Evolutionary conservation across 2,113 vertebrate genomes (phyloP).

Genomic region (Rhinoderma darwinii): DNA sequence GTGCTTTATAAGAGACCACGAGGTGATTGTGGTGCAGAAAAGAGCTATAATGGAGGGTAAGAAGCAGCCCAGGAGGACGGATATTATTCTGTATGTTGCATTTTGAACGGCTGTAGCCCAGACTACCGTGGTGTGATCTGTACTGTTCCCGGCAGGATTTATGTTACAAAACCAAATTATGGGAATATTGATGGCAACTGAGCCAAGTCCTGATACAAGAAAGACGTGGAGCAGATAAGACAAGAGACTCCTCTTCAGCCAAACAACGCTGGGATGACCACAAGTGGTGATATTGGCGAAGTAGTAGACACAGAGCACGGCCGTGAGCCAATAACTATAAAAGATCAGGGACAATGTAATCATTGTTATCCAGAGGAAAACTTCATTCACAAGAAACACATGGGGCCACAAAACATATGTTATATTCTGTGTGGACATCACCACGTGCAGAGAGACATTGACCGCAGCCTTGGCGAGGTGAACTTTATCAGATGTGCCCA

Average conservation of each 20-base stretch:
- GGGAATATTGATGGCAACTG: not conserved
- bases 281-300: not conserved
- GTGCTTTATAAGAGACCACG: not conserved
- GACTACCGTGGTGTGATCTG: not conserved
- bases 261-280: not conserved
- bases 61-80: not conserved
- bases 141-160: not conserved
- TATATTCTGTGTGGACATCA: not conserved
- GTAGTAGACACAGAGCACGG: slow-evolving; percentile 3
- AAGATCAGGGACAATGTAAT: not conserved
- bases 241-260: not conserved
- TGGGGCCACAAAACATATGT: not conserved
- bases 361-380: not conserved
- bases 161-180: not conserved
- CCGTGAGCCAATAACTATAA: not conserved
- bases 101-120: not conserved
- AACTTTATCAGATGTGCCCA: not conserved
- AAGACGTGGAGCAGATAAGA: not conserved
- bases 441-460: not conserved
- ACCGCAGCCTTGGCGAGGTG: not conserved
- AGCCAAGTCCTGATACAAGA: not conserved
- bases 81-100: not conserved
- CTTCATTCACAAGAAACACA: not conserved
- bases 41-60: not conserved
- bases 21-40: too few species aligned